Percentiles rank a stretch among this genome's conserved stretches.
These are phyloP conservation scores for Dissostichus mawsoni DNA, from an alignment of 2,113 vertebrate genomes.

Conservation along the genomic window DNA sequence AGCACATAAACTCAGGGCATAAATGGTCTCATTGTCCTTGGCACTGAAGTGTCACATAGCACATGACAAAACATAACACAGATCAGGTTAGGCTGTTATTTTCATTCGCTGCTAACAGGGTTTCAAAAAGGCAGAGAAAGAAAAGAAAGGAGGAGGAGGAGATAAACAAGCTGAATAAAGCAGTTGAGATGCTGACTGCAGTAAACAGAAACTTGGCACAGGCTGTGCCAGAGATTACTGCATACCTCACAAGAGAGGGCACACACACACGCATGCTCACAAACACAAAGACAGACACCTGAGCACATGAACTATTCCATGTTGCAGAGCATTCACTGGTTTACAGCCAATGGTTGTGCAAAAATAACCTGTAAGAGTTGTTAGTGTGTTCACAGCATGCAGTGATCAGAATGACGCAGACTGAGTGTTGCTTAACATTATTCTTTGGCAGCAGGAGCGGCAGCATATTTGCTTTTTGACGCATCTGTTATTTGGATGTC, in stretches of 20 bases:
- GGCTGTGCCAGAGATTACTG: conserved; percentile 68
- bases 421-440: conserved; percentile 11
- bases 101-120: conserved; percentile 56
- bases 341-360: conserved; percentile 13
- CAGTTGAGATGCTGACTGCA: conserved; percentile 60
- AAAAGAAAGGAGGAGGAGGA: conserved; percentile 76
- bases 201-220: conserved; percentile 86
- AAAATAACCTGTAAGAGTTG: not conserved
- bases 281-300: conserved; percentile 52
- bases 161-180: conserved; percentile 72
- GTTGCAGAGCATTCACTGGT: not conserved
- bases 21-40: conserved; percentile 52
- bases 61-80: conserved; percentile 52
- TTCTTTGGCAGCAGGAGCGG: conserved; percentile 31
- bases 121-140: conserved; percentile 51
- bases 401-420: not conserved
- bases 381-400: not conserved
- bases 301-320: conserved; percentile 27
- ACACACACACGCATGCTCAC: conserved; percentile 8
- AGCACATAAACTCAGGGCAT: conserved; percentile 22
- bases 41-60: conserved; percentile 61
- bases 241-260: conserved; percentile 65
- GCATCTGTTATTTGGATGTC: conserved; percentile 36
- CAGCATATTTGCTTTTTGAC: conserved; percentile 51
- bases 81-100: conserved; percentile 69